Conservation (phyloP, 2,888 invertebrate genomes). For the Miltochrista miniata region DNA sequence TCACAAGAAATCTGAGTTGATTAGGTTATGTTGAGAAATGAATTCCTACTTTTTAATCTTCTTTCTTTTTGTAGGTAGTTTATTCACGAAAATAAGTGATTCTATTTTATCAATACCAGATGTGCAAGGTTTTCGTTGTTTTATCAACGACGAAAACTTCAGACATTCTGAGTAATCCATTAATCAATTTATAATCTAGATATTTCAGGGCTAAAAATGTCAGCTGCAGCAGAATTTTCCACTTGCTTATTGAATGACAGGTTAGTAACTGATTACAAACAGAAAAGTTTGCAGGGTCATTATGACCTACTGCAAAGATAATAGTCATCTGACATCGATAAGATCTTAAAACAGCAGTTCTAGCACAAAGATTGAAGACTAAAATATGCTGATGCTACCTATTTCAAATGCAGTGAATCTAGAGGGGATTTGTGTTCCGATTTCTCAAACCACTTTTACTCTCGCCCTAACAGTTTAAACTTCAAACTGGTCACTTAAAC, state of each 20-base stretch:
- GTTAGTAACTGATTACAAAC: neutral
- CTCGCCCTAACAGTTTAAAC: slow-evolving; percentile 20
- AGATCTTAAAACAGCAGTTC: neutral
- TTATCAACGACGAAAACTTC: too few species aligned
- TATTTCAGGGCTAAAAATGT: too few species aligned
- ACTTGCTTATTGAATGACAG: neutral
- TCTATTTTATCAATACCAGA: too few species aligned
- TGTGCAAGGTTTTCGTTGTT: too few species aligned
- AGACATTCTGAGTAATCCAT: too few species aligned
- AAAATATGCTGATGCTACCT: neutral
- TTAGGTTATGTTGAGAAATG: slow-evolving; percentile 36
- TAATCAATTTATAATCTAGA: too few species aligned
- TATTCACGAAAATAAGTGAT: too few species aligned
- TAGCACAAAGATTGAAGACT: neutral
- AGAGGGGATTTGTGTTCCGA: slow-evolving; percentile 7
- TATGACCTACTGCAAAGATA: neutral
- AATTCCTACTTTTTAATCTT: slow-evolving; percentile 26
- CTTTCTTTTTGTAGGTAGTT: neutral
- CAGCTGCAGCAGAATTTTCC: too few species aligned
- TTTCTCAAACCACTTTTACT: slow-evolving; percentile 30
- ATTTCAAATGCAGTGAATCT: slow-evolving; percentile 5
- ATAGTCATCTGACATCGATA: neutral
- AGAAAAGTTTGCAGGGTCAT: too few species aligned
- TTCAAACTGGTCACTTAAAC: slow-evolving; percentile 9
- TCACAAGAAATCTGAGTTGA: slow-evolving; percentile 44